Evolutionary conservation across 2,888 invertebrate species (phyloP), one percentile per base, ranked within the genome.

Genomic region (Stratiomys singularior): DNA sequence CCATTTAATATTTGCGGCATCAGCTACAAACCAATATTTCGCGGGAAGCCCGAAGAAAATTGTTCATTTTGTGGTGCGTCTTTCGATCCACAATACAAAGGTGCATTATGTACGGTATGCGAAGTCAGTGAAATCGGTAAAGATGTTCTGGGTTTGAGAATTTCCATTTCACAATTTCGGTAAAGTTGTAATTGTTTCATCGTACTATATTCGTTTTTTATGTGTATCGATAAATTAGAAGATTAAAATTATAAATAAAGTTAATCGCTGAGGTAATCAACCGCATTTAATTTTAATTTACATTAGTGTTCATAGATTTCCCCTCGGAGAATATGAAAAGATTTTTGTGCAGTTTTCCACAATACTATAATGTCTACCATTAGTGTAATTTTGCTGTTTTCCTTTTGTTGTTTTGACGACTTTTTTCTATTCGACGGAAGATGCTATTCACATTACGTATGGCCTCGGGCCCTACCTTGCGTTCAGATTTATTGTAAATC

Each of bases 1-100:
- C 99, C 99, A 0, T 99, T 99, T 87, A 93, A 92, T 78, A 89
- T 99, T 58, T 99, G 99, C 86, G 98, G 96, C 0, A 92, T 93
- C 44, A 93, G 95, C 27, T 99, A 95, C 87, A 94, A 92, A 66
- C 99, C 99, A 0, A 95, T 99, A 78, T 99, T 99, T 85, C 91
- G 96, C 83, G 99, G 99, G 27, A 97, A 97, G 83, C 94, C 96
- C 0, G 96, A 97, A 84, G 93, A 95, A 63, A 96, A 94, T 82
- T 99, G 99, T 84, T 92, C 98, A 0, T 90, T 99, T 37, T 99
- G 99, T 84, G 92, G 91, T 1, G 94, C 97, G 0, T 93, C 93
- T 76, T 99, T 94, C 87, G 88, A 94, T 81, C 96, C 97, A 0
- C 92, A 95, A 84, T 95, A 91, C 85, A 95, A 95, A 85, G 97